These are phyloP conservation scores for Pomacea canaliculata DNA, from an alignment of 2,888 invertebrate species.

Conservation along the genomic window DNA sequence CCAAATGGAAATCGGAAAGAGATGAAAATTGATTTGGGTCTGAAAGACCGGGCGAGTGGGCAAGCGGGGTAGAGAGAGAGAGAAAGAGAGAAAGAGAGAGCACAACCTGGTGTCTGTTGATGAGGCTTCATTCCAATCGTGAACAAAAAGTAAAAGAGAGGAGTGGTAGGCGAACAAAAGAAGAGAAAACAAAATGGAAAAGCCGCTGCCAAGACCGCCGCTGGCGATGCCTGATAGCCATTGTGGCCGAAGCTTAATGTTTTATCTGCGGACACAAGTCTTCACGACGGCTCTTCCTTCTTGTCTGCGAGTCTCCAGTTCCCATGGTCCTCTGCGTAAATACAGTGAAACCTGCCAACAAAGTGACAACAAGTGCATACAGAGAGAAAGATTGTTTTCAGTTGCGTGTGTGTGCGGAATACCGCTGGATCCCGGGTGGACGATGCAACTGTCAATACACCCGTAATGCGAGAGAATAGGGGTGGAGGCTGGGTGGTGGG, in stretches of 20 bases:
- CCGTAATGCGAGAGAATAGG: no score
- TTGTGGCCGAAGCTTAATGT: not conserved
- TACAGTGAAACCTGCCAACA: no score
- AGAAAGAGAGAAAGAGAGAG: not conserved
- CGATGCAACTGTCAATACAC: no score
- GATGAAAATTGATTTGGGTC: conserved; percentile 1
- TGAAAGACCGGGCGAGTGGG: not conserved
- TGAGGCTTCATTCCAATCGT: no score
- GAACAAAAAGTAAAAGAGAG: not conserved
- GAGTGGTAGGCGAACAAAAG: not conserved
- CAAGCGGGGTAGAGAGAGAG: not conserved
- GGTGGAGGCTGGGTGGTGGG: no score
- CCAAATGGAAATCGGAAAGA: conserved; percentile 2
- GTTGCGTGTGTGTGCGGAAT: no score
- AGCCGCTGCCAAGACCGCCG: not conserved
- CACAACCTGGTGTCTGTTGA: not conserved
- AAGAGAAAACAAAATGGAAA: conserved; percentile 19
- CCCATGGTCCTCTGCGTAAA: no score
- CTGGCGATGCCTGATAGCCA: conserved; percentile 1
- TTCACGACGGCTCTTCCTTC: not conserved
- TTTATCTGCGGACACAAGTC: not conserved
- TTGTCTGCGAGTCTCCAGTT: not conserved
- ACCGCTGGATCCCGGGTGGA: no score
- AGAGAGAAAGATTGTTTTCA: no score
- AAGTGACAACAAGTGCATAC: no score